Evolutionary conservation across 1,140 invertebrate species (phyloP).

Genomic region (Hylaeus volcanicus): DNA sequence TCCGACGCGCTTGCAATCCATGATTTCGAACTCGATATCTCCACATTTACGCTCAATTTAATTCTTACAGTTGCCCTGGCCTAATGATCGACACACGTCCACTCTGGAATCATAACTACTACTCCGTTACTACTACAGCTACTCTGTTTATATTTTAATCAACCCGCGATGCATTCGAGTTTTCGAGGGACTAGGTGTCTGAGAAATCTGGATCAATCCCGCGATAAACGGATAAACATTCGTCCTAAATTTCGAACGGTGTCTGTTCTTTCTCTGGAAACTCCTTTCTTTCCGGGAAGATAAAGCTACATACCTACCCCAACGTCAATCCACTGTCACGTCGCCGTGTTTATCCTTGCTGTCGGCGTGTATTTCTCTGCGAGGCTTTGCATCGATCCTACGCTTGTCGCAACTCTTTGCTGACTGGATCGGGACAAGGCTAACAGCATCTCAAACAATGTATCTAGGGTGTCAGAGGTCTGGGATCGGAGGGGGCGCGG

Average conservation of each 20-base stretch:
- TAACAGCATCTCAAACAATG: constrained; percentile 66
- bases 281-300: background rate
- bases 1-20: background rate
- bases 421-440: constrained; percentile 60
- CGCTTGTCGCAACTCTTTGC: constrained; percentile 54
- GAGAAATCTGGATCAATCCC: background rate
- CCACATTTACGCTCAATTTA: constrained; percentile 38
- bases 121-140: no score
- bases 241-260: constrained; percentile 8
- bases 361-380: constrained; percentile 25
- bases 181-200: no score
- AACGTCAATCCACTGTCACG: constrained; percentile 32
- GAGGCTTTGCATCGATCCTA: constrained; percentile 53
- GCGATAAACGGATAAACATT: background rate
- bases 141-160: no score
- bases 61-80: background rate
- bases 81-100: background rate
- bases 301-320: constrained; percentile 11
- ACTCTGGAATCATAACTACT: background rate
- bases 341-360: constrained; percentile 53
- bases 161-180: no score
- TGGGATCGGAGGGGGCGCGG: constrained; percentile 19
- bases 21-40: constrained; percentile 40
- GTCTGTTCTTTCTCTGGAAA: background rate
- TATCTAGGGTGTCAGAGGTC: constrained; percentile 55